A percentile compares a stretch with the other conserved stretches of the same genome.
These are phyloP conservation scores for Cremastinae sp. DNA, from an alignment of 2,888 invertebrate genomes.

Conservation along the genomic window DNA sequence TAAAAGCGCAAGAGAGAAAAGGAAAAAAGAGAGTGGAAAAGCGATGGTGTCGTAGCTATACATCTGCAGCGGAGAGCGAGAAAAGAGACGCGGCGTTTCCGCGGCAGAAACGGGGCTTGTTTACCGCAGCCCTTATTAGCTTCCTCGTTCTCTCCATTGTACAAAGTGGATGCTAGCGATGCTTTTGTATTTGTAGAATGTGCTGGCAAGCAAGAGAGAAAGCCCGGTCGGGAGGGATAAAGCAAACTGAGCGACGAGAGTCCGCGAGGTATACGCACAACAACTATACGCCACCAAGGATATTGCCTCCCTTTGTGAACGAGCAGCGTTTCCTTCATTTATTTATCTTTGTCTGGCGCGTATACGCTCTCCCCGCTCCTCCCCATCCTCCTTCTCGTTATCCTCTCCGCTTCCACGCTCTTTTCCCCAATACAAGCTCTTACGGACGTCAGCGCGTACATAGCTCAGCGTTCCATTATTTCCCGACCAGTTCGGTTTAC, in stretches of 20 bases:
- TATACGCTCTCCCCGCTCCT: conserved; percentile 49
- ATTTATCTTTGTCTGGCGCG: conserved; percentile 74
- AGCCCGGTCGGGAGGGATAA: conserved; percentile 27
- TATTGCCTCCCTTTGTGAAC: conserved; percentile 76
- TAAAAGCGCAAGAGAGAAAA: conserved; percentile 44
- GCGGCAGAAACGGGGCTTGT: conserved; percentile 73
- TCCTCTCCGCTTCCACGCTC: conserved; percentile 18
- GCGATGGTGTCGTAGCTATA: conserved; percentile 33
- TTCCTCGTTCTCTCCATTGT: conserved; percentile 59
- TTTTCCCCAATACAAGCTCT: conserved; percentile 54
- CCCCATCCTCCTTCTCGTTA: conserved; percentile 43
- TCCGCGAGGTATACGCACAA: conserved; percentile 60
- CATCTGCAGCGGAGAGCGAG: conserved; percentile 36
- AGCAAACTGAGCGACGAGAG: conserved; percentile 46
- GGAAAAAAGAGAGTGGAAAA: conserved; percentile 43
- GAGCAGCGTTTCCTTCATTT: conserved; percentile 74
- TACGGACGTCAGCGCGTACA: conserved; percentile 45
- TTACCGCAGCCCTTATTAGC: conserved; percentile 75
- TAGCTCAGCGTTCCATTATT: conserved; percentile 67
- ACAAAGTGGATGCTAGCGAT: conserved; percentile 7
- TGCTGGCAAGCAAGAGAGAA: conserved; percentile 18
- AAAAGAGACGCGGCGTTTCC: conserved; percentile 66
- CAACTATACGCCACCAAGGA: conserved; percentile 67
- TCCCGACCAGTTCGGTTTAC: conserved; percentile 69
- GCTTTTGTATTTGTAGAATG: conserved; percentile 20